Evolutionary conservation across 2,888 invertebrate species (phyloP).

Genomic region (Andrena minutula): DNA sequence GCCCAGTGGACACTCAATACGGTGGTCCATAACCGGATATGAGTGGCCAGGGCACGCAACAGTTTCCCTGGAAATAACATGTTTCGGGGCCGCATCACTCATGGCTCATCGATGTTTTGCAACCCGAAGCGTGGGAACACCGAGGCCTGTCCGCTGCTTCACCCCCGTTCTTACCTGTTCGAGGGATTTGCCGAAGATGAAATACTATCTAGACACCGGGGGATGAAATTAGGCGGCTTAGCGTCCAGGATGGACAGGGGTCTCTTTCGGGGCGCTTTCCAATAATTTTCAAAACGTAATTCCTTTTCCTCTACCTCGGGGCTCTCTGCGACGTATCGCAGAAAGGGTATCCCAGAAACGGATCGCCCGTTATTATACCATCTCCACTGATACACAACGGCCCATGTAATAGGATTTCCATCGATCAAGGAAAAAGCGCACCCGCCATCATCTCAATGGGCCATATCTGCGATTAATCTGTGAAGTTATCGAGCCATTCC

Average conservation of each 20-base stretch:
- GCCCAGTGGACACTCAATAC: constrained; percentile 36
- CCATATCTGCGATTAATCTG: constrained; percentile 43
- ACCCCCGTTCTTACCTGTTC: constrained; percentile 78
- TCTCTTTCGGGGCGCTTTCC: constrained; percentile 66
- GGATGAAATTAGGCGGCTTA: constrained; percentile 80
- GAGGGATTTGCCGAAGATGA: constrained; percentile 78
- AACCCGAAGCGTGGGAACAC: constrained; percentile 79
- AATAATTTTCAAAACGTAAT: constrained; percentile 76
- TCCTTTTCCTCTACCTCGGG: constrained; percentile 35
- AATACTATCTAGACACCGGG: constrained; percentile 76
- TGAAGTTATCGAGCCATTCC: constrained; percentile 33
- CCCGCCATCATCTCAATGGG: constrained; percentile 9
- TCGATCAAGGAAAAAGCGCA: constrained; percentile 38
- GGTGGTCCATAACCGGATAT: constrained; percentile 69
- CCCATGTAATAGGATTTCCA: constrained; percentile 57
- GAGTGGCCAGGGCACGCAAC: constrained; percentile 63
- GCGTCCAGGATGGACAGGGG: constrained; percentile 74
- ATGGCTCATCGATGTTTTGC: constrained; percentile 73
- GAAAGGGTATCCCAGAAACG: constrained; percentile 47
- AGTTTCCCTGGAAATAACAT: constrained; percentile 69
- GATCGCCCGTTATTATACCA: constrained; percentile 35
- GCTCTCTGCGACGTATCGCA: constrained; percentile 12
- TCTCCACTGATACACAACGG: constrained; percentile 15
- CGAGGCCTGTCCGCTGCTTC: constrained; percentile 50
- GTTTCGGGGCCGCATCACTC: constrained; percentile 57